Conservation (phyloP, 2,113 vertebrate species). For the Fulmarus glacialis region DNA sequence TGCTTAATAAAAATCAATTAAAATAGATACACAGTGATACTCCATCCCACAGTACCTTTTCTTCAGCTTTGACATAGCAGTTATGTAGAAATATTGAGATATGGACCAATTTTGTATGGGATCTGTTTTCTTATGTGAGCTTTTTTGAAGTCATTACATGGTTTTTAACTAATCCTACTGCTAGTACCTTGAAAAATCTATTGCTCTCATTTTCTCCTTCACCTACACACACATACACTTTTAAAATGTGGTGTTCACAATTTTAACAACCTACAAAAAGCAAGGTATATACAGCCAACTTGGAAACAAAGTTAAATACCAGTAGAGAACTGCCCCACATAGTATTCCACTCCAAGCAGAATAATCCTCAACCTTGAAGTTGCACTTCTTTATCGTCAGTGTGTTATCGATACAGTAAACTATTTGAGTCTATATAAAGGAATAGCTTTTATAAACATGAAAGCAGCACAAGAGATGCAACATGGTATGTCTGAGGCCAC, state of each 20-base stretch:
- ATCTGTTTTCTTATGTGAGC: not conserved
- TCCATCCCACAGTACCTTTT: not conserved
- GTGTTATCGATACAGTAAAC: not conserved
- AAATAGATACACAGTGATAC: not conserved
- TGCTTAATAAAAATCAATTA: not conserved
- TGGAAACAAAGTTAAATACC: not conserved
- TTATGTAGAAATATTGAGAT: not conserved
- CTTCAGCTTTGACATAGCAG: not conserved
- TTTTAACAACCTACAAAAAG: not conserved
- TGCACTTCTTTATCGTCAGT: not conserved
- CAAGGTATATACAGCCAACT: not conserved
- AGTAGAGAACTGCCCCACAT: not conserved
- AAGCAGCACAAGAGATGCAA: not conserved
- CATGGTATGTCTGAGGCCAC: accelerated
- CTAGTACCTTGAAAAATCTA: not conserved
- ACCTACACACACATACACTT: not conserved
- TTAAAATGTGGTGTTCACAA: not conserved
- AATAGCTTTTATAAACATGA: not conserved
- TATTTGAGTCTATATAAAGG: not conserved
- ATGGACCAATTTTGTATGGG: not conserved
- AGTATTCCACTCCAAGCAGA: not conserved
- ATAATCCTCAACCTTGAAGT: not conserved
- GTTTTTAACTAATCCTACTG: not conserved
- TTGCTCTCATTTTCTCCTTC: not conserved
- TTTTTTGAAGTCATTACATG: not conserved